These are phyloP conservation scores for Meleagris gallopavo DNA, from an alignment of 2,113 vertebrate species.

Conservation along the genomic window DNA sequence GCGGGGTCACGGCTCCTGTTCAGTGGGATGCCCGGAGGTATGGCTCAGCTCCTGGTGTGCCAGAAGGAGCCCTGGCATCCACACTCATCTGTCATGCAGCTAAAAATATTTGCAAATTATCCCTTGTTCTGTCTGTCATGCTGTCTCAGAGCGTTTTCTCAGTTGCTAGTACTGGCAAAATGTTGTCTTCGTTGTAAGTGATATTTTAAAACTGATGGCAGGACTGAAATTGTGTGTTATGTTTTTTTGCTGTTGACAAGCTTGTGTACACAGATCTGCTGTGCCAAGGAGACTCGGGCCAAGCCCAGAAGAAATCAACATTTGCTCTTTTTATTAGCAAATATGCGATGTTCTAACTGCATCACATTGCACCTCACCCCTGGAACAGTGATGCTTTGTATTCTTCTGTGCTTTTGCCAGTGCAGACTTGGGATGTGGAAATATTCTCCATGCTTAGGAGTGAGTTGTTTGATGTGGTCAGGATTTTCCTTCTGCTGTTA, in stretches of 20 bases:
- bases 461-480: background rate
- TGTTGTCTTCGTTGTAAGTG: background rate
- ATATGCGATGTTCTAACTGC: rapidly evolving
- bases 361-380: rapidly evolving
- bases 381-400: background rate
- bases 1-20: background rate
- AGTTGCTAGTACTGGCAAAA: background rate
- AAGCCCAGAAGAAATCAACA: background rate
- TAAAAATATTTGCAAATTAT: background rate
- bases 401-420: background rate
- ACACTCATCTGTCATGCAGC: background rate
- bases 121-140: background rate
- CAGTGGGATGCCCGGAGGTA: background rate
- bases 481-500: background rate
- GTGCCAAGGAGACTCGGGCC: background rate
- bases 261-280: rapidly evolving
- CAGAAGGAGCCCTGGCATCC: background rate
- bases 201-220: rapidly evolving
- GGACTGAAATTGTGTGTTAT: background rate
- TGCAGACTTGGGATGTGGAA: background rate
- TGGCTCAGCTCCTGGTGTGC: background rate
- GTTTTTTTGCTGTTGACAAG: background rate
- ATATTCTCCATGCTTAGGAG: background rate
- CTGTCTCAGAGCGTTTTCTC: background rate
- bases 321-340: background rate